Evolutionary conservation across 2,888 invertebrate species (phyloP).

Genomic region (Clivina fossor): DNA sequence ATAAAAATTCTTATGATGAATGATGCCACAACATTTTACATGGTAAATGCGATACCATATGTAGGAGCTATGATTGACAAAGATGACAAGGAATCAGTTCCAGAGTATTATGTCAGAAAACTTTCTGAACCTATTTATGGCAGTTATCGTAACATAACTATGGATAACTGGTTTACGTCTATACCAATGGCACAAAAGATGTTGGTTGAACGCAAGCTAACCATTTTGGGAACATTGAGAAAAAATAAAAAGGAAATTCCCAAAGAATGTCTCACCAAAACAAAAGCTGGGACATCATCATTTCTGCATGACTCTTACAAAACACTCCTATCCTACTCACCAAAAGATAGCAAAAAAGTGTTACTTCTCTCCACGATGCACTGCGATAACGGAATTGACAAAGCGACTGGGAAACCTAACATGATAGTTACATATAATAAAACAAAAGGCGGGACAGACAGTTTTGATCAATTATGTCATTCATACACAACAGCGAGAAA

Average conservation of each 20-base stretch:
- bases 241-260: constrained; percentile 36
- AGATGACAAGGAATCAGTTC: constrained; percentile 35
- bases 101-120: constrained; percentile 39
- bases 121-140: constrained; percentile 41
- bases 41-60: constrained; percentile 47
- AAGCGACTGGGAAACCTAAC: constrained; percentile 33
- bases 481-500: constrained; percentile 30
- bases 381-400: constrained; percentile 24
- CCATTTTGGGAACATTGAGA: constrained; percentile 38
- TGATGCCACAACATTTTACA: constrained; percentile 46
- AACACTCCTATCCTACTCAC: constrained; percentile 44
- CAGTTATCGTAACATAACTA: constrained; percentile 37
- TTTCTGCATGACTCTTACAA: constrained; percentile 42
- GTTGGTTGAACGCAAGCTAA: constrained; percentile 26
- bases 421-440: constrained; percentile 35
- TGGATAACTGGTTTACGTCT: constrained; percentile 39
- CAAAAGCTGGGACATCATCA: constrained; percentile 32
- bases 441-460: constrained; percentile 36
- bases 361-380: constrained; percentile 33
- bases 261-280: constrained; percentile 32
- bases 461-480: constrained; percentile 36
- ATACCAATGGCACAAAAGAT: constrained; percentile 36
- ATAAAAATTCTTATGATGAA: constrained; percentile 47
- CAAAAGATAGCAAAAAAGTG: constrained; percentile 28
- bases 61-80: constrained; percentile 41